Percentiles rank a stretch among this genome's conserved stretches.
These are phyloP conservation scores for Parasteatoda tepidariorum DNA, from an alignment of 1,140 invertebrate species.

Conservation along the genomic window DNA sequence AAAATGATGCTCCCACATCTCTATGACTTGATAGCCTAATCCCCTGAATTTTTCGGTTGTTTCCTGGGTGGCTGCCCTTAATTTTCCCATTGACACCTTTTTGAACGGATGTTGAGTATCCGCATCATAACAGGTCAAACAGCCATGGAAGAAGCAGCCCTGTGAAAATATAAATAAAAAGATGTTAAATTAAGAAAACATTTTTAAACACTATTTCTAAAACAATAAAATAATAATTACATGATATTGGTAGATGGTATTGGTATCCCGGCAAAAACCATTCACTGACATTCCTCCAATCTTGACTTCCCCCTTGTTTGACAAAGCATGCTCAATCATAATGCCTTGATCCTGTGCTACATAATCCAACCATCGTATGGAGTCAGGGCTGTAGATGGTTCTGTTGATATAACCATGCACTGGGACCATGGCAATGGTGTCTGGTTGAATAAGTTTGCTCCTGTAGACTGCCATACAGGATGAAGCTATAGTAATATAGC, in stretches of 20 bases:
- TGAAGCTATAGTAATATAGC: not conserved
- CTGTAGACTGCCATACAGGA: not conserved
- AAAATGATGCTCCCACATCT: slow-evolving; percentile 10
- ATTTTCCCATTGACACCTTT: not conserved
- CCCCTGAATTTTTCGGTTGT: not conserved
- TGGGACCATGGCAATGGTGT: not conserved
- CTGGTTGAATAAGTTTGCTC: not conserved
- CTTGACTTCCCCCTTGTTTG: not conserved
- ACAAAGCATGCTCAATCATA: not conserved
- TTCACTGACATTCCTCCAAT: not conserved
- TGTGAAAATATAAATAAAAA: not conserved
- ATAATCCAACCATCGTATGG: not conserved
- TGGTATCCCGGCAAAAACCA: not conserved
- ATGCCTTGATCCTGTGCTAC: not conserved
- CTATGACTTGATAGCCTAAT: not conserved
- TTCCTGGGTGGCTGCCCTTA: not conserved
- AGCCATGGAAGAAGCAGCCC: not conserved
- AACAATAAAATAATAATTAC: not conserved
- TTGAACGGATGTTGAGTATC: not conserved
- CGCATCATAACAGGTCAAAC: not conserved
- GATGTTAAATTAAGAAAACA: too few relatives aligned
- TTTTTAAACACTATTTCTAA: too few relatives aligned
- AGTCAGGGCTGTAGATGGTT: not conserved
- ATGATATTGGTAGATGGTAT: not conserved
- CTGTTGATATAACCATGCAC: not conserved